Evolutionary conservation across 2,888 invertebrate species (phyloP).

Genomic region (Aleiodes leptofemur): DNA sequence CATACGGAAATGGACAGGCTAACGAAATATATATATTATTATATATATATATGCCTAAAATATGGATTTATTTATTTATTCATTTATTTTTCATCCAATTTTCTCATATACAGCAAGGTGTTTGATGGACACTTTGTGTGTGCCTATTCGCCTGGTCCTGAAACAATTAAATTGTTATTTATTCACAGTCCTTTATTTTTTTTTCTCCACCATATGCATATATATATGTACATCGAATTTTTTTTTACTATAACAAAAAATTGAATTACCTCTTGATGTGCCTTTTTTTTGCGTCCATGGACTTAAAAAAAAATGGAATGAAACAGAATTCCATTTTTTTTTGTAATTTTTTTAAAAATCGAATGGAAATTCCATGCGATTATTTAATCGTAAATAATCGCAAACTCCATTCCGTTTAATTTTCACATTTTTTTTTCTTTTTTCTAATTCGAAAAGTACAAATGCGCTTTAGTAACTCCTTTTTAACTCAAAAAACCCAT

Average conservation of each 20-base stretch:
- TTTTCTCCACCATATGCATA: constrained; percentile 66
- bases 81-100: constrained; percentile 16
- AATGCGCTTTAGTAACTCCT: no score
- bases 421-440: neutral
- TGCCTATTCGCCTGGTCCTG: constrained; percentile 2
- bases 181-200: constrained; percentile 67
- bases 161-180: constrained; percentile 68
- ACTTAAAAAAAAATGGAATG: constrained; percentile 25
- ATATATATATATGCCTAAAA: neutral
- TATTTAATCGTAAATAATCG: no score
- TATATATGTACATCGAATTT: constrained; percentile 59
- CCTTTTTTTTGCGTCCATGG: constrained; percentile 49
- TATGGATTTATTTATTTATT: constrained; percentile 4
- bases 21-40: constrained; percentile 3
- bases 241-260: constrained; percentile 51
- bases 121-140: neutral
- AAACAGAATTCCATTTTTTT: constrained; percentile 43
- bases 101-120: constrained; percentile 23
- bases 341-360: constrained; percentile 43
- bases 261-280: constrained; percentile 55
- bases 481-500: no score
- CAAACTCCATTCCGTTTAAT: no score
- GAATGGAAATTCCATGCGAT: no score
- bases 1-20: constrained; percentile 13
- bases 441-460: constrained; percentile 49